Conservation (phyloP, 2,888 invertebrate species). For the Saturnia pavonia region DNA sequence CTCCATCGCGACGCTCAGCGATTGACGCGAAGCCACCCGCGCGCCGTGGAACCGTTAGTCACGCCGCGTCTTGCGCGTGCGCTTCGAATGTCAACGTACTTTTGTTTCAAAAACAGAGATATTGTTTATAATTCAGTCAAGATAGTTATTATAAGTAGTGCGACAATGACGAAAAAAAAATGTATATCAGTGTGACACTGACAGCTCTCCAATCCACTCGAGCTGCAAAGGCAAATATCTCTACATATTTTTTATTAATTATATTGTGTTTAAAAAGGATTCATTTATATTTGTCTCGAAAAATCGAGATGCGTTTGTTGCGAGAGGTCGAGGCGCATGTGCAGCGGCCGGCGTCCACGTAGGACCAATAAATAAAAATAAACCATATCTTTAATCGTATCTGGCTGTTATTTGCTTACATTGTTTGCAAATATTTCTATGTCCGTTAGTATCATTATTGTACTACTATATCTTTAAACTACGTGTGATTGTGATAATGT, state of each 20-base stretch:
- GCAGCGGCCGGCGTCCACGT: conserved; percentile 24
- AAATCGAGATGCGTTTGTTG: not conserved
- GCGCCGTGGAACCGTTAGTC: not conserved
- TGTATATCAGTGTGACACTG: not conserved
- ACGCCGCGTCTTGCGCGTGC: not conserved
- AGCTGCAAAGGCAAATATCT: not conserved
- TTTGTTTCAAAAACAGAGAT: no score
- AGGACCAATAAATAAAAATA: conserved; percentile 35
- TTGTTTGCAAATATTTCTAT: conserved; percentile 8
- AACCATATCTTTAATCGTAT: conserved; percentile 41
- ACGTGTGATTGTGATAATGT: conserved; percentile 8
- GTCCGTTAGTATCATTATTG: not conserved
- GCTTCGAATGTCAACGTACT: not conserved
- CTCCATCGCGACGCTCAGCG: not conserved
- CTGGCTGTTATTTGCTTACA: conserved; percentile 21
- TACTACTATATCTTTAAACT: not conserved
- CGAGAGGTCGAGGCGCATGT: conserved; percentile 2
- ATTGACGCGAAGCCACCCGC: not conserved
- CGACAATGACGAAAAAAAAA: not conserved
- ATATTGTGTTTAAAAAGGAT: no score
- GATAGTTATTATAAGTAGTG: no score
- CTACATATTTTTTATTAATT: not conserved
- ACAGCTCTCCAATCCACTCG: not conserved
- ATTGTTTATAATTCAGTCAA: no score
- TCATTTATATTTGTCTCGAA: not conserved